Percentiles rank a stretch among this genome's conserved stretches.
Conservation (phyloP, 2,113 vertebrate genomes). For the Paracanthobrama guichenoti region DNA sequence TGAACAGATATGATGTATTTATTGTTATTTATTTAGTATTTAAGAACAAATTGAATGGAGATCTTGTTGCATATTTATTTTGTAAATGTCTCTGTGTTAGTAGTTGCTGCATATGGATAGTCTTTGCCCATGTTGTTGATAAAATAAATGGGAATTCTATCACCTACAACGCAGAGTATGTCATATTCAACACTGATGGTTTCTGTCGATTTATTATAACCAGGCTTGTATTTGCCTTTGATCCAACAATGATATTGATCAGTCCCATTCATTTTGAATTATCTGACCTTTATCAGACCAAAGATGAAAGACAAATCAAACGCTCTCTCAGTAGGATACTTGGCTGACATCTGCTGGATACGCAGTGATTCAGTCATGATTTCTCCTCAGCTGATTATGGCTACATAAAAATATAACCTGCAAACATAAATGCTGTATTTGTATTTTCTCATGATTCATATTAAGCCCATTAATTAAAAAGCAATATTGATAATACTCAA, state of each 20-base stretch:
- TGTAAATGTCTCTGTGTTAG: constrained; percentile 87
- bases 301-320: neutral
- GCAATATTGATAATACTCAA: neutral
- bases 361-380: neutral
- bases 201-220: neutral
- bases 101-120: constrained; percentile 86
- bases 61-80: constrained; percentile 93
- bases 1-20: constrained; percentile 81
- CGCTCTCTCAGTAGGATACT: neutral
- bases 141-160: constrained; percentile 81
- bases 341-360: constrained; percentile 49
- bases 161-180: constrained; percentile 42
- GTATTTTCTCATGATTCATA: neutral
- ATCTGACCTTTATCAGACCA: neutral
- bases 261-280: neutral
- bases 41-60: constrained; percentile 86
- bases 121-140: constrained; percentile 79
- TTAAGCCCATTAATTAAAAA: neutral
- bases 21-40: constrained; percentile 88
- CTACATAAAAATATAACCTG: neutral
- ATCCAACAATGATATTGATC: constrained; percentile 1
- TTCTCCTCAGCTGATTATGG: neutral
- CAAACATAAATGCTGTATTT: neutral
- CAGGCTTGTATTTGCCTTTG: neutral
- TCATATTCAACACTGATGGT: neutral